Evolutionary conservation across 2,888 invertebrate species (phyloP), one percentile per base, ranked within the genome.

Genomic region (Drepanosiphum platanoidis): DNA sequence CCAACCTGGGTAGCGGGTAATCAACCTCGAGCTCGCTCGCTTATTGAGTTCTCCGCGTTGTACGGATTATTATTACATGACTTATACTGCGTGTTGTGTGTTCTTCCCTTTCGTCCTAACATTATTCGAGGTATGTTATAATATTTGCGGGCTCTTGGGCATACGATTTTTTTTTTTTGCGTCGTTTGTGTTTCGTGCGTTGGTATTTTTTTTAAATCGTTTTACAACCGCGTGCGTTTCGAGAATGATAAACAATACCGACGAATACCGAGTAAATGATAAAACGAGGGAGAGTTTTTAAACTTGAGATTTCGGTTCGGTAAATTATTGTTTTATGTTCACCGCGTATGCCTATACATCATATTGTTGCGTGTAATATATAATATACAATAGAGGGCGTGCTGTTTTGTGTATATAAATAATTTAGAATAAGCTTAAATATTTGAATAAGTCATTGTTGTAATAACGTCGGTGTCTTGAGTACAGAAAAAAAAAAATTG

Each of bases 21-120:
- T n/a, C n/a, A n/a, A 81, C 70, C 27, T 70, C 58, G 58, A 81
- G 58, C 58, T 70, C 18, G 58, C 58, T 70, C 18, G 27, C 22
- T 70, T 81, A 70, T 81, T 81, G 70, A 66, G 68, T 79, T 68
- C 64, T 79, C 52, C 64, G 42, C 39, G 46, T 46, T 78, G 30
- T 66, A 66, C 27, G 68, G 68, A 68, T 52, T 52, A 80, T 80
- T 70, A n/a, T n/a, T n/a, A n/a, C n/a, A n/a, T n/a, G n/a, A n/a
- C n/a, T n/a, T n/a, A 66, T 64, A 64, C 64, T 30, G 58, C 34
- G 58, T 36, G 8, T 52, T 52, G 22, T 52, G 11, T 64, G n/a
- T 75, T 32, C 1, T 42, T 22, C 18, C 32, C 32, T 46, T 79
- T 46, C 15, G 46, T 79, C 58, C 32, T 27, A 58, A 18, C n/a